Base-by-base conservation (phyloP, 1,140 invertebrate species). In the Chironomus tepperi region DNA sequence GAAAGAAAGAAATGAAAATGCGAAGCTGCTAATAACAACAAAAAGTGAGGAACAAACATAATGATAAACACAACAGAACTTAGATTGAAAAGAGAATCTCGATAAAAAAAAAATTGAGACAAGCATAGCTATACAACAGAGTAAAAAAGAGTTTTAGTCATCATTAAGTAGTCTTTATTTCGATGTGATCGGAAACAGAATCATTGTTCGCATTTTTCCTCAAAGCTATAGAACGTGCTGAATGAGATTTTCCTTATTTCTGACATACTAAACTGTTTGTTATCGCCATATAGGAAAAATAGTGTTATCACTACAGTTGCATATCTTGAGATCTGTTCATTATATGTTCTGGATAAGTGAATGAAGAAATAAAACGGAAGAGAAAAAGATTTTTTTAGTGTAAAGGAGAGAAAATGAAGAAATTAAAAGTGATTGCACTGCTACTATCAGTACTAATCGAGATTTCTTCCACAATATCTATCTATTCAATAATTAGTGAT, bases 141-240 rank as follows among this genome's bases (percentile, higher is more conserved):
- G 65, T 18, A 70, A 70, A 70, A 16, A 19, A 70, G 65, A 70
- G n/a, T 70, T 70, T 70, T 19, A 70, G 16, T 21, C 65, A 70
- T 70, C 65, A 70, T 70, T 70, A 70, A n/a, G 65, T 70, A 70
- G 65, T 70, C 19, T 21, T 70, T 21, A 70, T 21, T 70, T 70
- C 65, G 65, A 18, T 70, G 65, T 70, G 65, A 70, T 70, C 65
- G 65, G 16, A 70, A 70, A 70, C 19, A 70, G 16, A 70, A 70
- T 8, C 47, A 57, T 57, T 57, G 47, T 57, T 34, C 24, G 24
- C 47, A 57, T 57, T 15, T 34, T 57, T 57, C 47, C 12, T 57
- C 10, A 10, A 57, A 57, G 47, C n/a, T 57, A 12, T 57, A 5
- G 12, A 57, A 57, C 47, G 47, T 57, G 47, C 47, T 57, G 47